Evolutionary conservation across 2,888 invertebrate genomes (phyloP).

Genomic region (Branchipolynoe longqiensis): DNA sequence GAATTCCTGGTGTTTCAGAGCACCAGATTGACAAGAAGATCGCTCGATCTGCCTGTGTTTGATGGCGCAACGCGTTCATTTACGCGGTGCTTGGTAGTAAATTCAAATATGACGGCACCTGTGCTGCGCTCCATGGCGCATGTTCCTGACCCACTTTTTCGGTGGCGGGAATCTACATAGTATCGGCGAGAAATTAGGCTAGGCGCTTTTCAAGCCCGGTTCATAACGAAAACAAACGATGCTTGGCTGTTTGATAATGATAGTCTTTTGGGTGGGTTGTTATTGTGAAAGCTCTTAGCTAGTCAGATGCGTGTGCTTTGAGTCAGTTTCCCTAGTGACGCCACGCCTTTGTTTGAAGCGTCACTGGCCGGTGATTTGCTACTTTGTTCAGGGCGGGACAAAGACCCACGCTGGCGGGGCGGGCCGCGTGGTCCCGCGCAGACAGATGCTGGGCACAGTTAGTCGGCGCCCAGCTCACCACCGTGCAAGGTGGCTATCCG

Average conservation of each 20-base stretch:
- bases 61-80: slow-evolving; percentile 24
- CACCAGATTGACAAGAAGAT: not conserved
- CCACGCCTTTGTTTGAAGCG: slow-evolving; percentile 38
- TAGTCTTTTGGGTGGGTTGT: slow-evolving; percentile 4
- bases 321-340: slow-evolving; percentile 8
- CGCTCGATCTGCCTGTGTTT: not conserved
- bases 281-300: slow-evolving; percentile 6
- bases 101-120: slow-evolving; percentile 53
- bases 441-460: not conserved
- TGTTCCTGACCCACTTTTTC: slow-evolving; percentile 52
- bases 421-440: slow-evolving; percentile 9
- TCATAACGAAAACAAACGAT: not conserved
- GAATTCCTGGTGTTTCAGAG: not conserved
- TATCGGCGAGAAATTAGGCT: too few relatives aligned
- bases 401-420: slow-evolving; percentile 17
- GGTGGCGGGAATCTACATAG: slow-evolving; percentile 26
- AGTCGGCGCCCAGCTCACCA: too few relatives aligned
- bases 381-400: slow-evolving; percentile 25
- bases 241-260: slow-evolving; percentile 24
- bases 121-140: slow-evolving; percentile 47
- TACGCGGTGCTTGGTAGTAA: slow-evolving; percentile 46
- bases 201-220: too few relatives aligned
- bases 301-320: not conserved
- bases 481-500: too few relatives aligned
- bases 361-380: not conserved